Base-by-base conservation (phyloP, 2,113 vertebrate species). In the Aptenodytes patagonicus region DNA sequence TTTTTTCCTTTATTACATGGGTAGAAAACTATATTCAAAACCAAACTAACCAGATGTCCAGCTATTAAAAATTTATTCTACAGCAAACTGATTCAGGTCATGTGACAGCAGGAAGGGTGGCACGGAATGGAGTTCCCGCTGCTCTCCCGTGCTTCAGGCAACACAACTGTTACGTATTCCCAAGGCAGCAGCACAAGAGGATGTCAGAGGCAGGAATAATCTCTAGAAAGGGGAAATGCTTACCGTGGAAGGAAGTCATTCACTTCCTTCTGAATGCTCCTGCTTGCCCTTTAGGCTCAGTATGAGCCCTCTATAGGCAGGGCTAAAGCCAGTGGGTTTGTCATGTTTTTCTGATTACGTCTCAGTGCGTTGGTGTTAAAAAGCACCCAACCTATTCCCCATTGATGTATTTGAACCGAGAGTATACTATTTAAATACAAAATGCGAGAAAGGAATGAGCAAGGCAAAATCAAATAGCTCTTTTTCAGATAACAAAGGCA, bases 211-310 rank as follows among this genome's bases (percentile, higher is more conserved):
- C 69, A 84, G 89, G 69, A 90, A 84, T 64, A 24, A 76, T 65
- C 51, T 47, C 79, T 4, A 5, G 19, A 14, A 61, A 58, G 42
- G 77, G 70, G 71, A 96, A 91, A 55, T 28, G 42, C 72, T 94
- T 10, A 28, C 71, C 2, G 2, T 15, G 55, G 42, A 72, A 77
- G 93, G 95, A 97, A 97, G 88, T 95, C 0, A 95, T 96, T 94
- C 75, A 85, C 71, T 95, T 96, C 87, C 90, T 57, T 58, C 79
- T 62, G 78, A 75, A 52, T 90, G 76, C 71, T 95, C 88, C 82
- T 81, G 46, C 79, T 72, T 47, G 88, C 83, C 89, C 83, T 62
- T 73, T 19, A 58, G 93, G 51, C 79, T 81, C 72, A 22, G 40
- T 14, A 8, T 5, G 21, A 84, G 87, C 69, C 55, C 44, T 65